Evolutionary conservation across 2,113 vertebrate species (phyloP).

Genomic region (Muscicapa adusta): DNA sequence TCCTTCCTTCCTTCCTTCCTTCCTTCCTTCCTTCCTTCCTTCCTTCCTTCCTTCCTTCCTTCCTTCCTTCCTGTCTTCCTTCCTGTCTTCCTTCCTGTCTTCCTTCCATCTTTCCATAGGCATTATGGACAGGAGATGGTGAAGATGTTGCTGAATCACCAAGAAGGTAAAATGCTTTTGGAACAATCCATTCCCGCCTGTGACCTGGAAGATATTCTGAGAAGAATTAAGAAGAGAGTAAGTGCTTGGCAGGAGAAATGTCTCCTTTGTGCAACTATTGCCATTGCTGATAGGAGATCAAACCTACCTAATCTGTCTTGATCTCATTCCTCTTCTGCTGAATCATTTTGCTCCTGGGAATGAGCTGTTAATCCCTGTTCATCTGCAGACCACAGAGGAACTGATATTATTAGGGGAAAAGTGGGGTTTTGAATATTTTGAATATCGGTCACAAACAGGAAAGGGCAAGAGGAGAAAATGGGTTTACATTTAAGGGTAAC

Average conservation of each 20-base stretch:
- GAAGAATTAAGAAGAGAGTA: constrained; percentile 62
- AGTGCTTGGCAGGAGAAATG: not conserved
- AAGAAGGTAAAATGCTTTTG: constrained; percentile 54
- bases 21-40: not conserved
- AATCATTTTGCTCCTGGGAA: not conserved
- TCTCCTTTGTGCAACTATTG: not conserved
- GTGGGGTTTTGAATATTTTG: not conserved
- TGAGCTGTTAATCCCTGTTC: not conserved
- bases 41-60: not conserved
- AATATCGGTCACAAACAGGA: not conserved
- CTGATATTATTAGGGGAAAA: not conserved
- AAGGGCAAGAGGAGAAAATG: not conserved
- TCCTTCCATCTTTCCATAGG: not conserved
- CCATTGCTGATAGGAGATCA: not conserved
- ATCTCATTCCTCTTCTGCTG: not conserved
- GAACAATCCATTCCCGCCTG: constrained; percentile 15
- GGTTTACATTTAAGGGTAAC: not conserved
- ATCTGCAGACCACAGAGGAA: not conserved
- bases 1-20: too few relatives aligned
- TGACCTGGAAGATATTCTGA: constrained; percentile 26
- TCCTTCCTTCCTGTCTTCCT: too few relatives aligned
- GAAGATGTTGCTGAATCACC: constrained; percentile 48
- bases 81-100: not conserved
- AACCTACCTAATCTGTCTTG: not conserved
- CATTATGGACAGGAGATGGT: constrained; percentile 69